A percentile compares a stretch with the other conserved stretches of the same genome.
These are phyloP conservation scores for Mellilla xanthometata DNA, from an alignment of 2,888 invertebrate genomes.

Conservation along the genomic window DNA sequence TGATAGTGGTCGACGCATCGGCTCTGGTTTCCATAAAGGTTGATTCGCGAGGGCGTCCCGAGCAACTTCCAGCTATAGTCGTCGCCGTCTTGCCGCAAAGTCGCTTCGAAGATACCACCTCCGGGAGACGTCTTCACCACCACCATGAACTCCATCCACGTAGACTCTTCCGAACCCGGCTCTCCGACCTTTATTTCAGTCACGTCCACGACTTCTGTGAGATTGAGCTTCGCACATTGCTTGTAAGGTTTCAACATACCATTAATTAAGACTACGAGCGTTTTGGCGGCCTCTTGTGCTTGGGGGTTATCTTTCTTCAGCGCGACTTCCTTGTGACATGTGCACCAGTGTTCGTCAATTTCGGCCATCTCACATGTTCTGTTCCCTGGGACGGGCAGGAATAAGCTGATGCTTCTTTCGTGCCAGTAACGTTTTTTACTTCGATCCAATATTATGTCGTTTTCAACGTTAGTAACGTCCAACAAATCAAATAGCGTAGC, in stretches of 20 bases:
- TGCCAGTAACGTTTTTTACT: constrained; percentile 51
- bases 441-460: constrained; percentile 59
- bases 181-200: constrained; percentile 80
- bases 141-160: constrained; percentile 84
- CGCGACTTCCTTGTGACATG: constrained; percentile 87
- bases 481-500: constrained; percentile 89
- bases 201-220: constrained; percentile 86
- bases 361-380: constrained; percentile 90
- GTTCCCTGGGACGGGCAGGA: constrained; percentile 86
- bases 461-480: constrained; percentile 69
- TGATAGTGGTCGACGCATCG: constrained; percentile 88
- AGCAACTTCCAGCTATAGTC: constrained; percentile 69
- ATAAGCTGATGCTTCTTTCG: constrained; percentile 88
- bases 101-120: constrained; percentile 90
- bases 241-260: constrained; percentile 79
- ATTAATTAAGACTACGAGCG: constrained; percentile 87
- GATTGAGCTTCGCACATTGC: constrained; percentile 85
- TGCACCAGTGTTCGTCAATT: constrained; percentile 94
- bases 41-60: constrained; percentile 90
- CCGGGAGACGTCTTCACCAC: constrained; percentile 86
- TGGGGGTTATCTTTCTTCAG: constrained; percentile 75
- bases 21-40: constrained; percentile 90
- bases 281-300: constrained; percentile 82
- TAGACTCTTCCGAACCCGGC: constrained; percentile 53
- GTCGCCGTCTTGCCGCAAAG: constrained; percentile 71